phyloP scores from a whole-genome alignment of 2,888 invertebrate genomes.

The Eubasilissa splendida region DNA sequence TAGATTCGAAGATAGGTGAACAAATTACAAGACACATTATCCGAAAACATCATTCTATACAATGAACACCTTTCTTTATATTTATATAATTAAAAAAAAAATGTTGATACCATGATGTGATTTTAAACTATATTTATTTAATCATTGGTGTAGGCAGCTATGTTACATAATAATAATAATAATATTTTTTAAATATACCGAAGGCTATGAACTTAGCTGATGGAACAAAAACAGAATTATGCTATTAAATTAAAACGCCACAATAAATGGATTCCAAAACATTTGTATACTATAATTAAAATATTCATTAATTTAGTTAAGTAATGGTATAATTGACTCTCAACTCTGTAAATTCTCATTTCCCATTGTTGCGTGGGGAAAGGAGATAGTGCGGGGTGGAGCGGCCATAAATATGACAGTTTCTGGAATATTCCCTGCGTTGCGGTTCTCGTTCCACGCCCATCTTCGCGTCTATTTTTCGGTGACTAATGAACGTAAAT shows the following conservation, averaged over 20 bases:
- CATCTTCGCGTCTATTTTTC: constrained; percentile 75
- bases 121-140: too few relatives aligned
- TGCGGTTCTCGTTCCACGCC: constrained; percentile 72
- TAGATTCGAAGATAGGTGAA: too few relatives aligned
- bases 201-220: too few relatives aligned
- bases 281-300: constrained; percentile 36
- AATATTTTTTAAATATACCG: too few relatives aligned
- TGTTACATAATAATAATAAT: too few relatives aligned
- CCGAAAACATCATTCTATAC: too few relatives aligned
- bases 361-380: constrained; percentile 33
- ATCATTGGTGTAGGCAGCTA: too few relatives aligned
- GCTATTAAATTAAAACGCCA: neutral
- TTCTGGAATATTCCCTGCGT: constrained; percentile 60
- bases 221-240: neutral
- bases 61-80: too few relatives aligned
- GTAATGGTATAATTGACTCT: constrained; percentile 48
- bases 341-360: constrained; percentile 33
- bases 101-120: too few relatives aligned
- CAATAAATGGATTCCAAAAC: constrained; percentile 8
- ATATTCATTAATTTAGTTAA: constrained; percentile 41
- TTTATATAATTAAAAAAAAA: too few relatives aligned
- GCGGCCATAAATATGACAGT: constrained; percentile 51
- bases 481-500: constrained; percentile 54
- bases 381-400: constrained; percentile 23
- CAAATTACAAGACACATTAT: too few relatives aligned